A percentile compares a stretch with the other conserved stretches of the same genome.
phyloP scores from a whole-genome alignment of 2,797 vertebrate genomes.

The Acomys russatus region DNA sequence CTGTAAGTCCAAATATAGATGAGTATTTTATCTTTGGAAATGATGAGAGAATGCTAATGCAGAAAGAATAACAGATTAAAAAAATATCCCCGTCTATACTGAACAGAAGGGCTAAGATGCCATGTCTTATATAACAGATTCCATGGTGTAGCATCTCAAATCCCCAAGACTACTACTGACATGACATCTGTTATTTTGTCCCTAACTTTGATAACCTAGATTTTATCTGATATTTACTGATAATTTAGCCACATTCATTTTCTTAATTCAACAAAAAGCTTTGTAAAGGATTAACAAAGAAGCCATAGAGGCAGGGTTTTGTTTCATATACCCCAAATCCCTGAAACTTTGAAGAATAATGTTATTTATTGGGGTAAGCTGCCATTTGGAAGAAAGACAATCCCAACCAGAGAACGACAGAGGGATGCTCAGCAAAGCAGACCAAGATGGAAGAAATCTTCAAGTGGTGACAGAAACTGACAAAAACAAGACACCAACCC shows the following conservation, averaged over 20 bases:
- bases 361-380: slow-evolving; percentile 65
- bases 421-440: slow-evolving; percentile 63
- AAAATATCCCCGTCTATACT: slow-evolving; percentile 77
- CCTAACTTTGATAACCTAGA: neutral
- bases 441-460: slow-evolving; percentile 61
- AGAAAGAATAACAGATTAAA: slow-evolving; percentile 65
- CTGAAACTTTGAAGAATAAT: slow-evolving; percentile 74
- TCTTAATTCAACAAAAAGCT: slow-evolving; percentile 71
- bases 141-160: slow-evolving; percentile 44
- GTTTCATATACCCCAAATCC: slow-evolving; percentile 44
- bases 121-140: slow-evolving; percentile 60
- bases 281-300: slow-evolving; percentile 72
- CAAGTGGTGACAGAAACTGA: slow-evolving; percentile 67
- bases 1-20: slow-evolving; percentile 52
- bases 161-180: slow-evolving; percentile 24
- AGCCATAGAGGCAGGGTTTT: slow-evolving; percentile 45
- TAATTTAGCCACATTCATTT: slow-evolving; percentile 76
- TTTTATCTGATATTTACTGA: slow-evolving; percentile 67
- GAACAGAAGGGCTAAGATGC: slow-evolving; percentile 69
- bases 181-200: slow-evolving; percentile 30
- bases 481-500: slow-evolving; percentile 69
- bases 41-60: slow-evolving; percentile 62
- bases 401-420: slow-evolving; percentile 47
- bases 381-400: slow-evolving; percentile 56
- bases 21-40: slow-evolving; percentile 60